Conservation (phyloP, 2,797 vertebrate genomes). For the Danio aesculapii region DNA sequence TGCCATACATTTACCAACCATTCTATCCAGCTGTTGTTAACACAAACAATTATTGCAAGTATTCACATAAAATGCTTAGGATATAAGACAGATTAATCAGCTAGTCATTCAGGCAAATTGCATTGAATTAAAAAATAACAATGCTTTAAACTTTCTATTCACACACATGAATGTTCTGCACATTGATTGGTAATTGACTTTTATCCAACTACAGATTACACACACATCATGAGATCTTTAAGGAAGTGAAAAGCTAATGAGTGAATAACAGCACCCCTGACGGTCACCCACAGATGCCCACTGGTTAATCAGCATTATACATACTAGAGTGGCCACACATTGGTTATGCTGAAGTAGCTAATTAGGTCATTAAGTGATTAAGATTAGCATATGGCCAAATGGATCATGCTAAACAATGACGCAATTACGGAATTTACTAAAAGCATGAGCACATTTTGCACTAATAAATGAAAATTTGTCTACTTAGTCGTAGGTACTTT, state of each 20-base stretch:
- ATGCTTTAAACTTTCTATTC: neutral
- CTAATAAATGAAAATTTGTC: neutral
- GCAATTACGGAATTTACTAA: conserved; percentile 27
- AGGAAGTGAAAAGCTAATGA: conserved; percentile 26
- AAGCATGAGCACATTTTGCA: conserved; percentile 16
- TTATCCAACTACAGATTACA: conserved; percentile 30
- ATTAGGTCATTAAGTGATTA: conserved; percentile 55
- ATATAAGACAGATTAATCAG: neutral
- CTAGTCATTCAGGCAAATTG: neutral
- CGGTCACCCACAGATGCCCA: neutral
- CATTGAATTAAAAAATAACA: neutral
- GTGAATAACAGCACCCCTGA: conserved; percentile 19
- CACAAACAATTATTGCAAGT: no score
- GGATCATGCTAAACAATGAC: conserved; percentile 46
- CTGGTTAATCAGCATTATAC: conserved; percentile 27
- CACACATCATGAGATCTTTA: conserved; percentile 41
- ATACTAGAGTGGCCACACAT: conserved; percentile 15
- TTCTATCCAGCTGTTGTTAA: no score
- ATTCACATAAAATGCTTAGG: no score
- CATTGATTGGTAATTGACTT: conserved; percentile 20
- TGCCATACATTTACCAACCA: no score
- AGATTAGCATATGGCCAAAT: conserved; percentile 54
- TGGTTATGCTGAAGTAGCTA: conserved; percentile 54
- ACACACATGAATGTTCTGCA: neutral
- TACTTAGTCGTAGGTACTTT: neutral